Evolutionary conservation across 2,888 invertebrate species (phyloP), one percentile per base, ranked within the genome.

Genomic region (Chydorus sphaericus): DNA sequence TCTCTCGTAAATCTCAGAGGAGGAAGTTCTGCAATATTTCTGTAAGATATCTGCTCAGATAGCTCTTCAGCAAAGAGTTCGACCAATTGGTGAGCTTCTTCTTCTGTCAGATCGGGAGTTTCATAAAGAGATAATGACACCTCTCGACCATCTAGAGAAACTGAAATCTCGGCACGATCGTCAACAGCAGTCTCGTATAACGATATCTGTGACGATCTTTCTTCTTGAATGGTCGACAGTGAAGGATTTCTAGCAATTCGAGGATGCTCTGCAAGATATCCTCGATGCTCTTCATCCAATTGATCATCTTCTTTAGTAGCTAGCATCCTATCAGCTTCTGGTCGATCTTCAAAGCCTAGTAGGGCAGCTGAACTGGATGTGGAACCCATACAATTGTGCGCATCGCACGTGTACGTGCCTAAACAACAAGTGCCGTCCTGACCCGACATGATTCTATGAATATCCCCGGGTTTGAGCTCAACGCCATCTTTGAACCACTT

Each of bases 61-160:
- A 90, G 75, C 69, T 91, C 89, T 67, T 91, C 89, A 0, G 91
- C 91, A 66, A 90, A 91, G 88, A 91, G 90, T 75, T 91, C 90
- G 0, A 90, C 84, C 63, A 91, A 88, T 71, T 90, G 85, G 31
- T 89, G 73, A 0, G 90, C 91, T 72, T 91, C 90, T 69, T 90
- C 88, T 70, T 91, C 89, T 0, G 90, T 91, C 52, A 91, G 73
- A 71, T 91, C 91, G 0, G 91, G 91, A 1, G 91, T 91, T 73
- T 91, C 91, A 65, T 90, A 91, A 3, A 91, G 71, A 4, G 90
- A 90, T 0, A 90, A 87, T 0, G 89, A 89, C 0, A 90, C 87
- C 72, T 91, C 90, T 71, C 87, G 88, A 3, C 90, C 90, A 64
- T 90, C 90, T 62, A 91, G 89, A 2, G 88, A 89, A 66, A 90